Percentiles rank a stretch among this genome's conserved stretches.
Conservation (phyloP, 2,888 invertebrate genomes). For the Drosophila helvetica region DNA sequence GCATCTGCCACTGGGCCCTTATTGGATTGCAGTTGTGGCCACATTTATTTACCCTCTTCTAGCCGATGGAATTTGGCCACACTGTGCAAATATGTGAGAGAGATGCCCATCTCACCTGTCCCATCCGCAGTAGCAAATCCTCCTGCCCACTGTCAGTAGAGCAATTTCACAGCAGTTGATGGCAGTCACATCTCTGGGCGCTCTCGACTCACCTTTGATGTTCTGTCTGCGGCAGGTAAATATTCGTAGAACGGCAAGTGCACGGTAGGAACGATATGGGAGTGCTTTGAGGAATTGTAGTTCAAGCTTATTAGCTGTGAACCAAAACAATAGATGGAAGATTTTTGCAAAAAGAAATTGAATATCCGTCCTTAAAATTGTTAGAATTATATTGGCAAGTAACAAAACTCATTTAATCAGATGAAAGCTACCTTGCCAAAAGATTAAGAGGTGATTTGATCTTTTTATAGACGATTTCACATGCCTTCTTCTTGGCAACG, state of each 20-base stretch:
- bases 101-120: slow-evolving; percentile 15
- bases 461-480: no score
- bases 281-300: slow-evolving; percentile 8
- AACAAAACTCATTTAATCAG: no score
- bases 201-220: slow-evolving; percentile 36
- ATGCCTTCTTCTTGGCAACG: no score
- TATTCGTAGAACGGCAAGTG: slow-evolving; percentile 7
- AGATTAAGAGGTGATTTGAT: no score
- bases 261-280: slow-evolving; percentile 16
- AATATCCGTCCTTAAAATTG: no score
- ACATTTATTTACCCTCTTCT: slow-evolving; percentile 55
- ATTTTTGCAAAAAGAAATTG: no score
- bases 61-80: slow-evolving; percentile 51
- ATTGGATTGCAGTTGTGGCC: slow-evolving; percentile 39
- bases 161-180: slow-evolving; percentile 54
- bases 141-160: slow-evolving; percentile 27
- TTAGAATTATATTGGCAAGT: no score
- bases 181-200: slow-evolving; percentile 19
- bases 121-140: neutral
- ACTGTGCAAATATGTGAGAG: slow-evolving; percentile 49
- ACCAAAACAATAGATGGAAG: no score
- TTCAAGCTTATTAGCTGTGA: slow-evolving; percentile 13
- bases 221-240: slow-evolving; percentile 23
- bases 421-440: no score
- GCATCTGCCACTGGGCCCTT: neutral